Evolutionary conservation across 2,113 vertebrate species (phyloP).

Genomic region (Oxyruncus cristatus): DNA sequence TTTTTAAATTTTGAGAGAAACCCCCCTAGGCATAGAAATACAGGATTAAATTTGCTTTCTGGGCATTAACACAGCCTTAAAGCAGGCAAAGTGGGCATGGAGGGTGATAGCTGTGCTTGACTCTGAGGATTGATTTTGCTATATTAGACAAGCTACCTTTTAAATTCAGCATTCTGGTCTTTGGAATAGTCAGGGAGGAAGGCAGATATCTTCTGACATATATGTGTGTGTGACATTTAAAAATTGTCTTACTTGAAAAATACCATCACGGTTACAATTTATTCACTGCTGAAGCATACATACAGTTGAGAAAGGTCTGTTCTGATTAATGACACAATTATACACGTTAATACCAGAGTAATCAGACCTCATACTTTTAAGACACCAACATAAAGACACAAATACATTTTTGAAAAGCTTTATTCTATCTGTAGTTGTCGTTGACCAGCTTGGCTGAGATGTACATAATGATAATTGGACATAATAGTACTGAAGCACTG

Average conservation of each 20-base stretch:
- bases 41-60: neutral
- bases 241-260: neutral
- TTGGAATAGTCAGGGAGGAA: neutral
- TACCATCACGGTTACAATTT: neutral
- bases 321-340: conserved; percentile 6
- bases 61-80: neutral
- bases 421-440: neutral
- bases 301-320: neutral
- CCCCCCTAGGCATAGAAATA: neutral
- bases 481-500: neutral
- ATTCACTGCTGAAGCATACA: neutral
- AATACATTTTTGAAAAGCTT: neutral
- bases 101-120: neutral
- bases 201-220: neutral
- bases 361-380: conserved; percentile 11
- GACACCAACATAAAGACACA: neutral
- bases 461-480: neutral
- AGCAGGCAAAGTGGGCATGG: neutral
- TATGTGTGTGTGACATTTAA: neutral
- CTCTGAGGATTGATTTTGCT: neutral
- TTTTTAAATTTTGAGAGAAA: neutral
- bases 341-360: neutral
- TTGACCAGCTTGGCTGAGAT: neutral
- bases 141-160: neutral
- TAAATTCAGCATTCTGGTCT: neutral